phyloP scores from a whole-genome alignment of 2,113 vertebrate species.

The Galbula dea region DNA sequence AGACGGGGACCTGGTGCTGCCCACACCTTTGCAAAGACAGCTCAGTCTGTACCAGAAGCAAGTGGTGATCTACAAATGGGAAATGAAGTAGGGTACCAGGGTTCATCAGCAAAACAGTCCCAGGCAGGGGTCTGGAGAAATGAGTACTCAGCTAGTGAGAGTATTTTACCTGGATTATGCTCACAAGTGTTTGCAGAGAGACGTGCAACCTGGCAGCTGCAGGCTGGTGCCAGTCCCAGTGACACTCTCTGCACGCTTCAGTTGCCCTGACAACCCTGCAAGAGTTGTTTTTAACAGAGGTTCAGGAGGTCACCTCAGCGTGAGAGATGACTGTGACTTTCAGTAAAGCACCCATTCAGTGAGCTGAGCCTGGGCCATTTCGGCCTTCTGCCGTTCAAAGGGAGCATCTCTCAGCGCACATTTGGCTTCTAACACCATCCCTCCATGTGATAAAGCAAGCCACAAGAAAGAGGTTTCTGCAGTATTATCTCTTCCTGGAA shows the following conservation, averaged over 20 bases:
- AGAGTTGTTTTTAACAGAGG: background rate
- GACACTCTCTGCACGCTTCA: background rate
- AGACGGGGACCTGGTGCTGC: background rate
- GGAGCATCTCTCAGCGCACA: background rate
- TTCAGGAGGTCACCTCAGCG: background rate
- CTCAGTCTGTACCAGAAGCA: background rate
- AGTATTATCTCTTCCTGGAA: conserved; percentile 82
- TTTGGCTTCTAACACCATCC: conserved; percentile 57
- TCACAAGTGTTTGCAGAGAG: background rate
- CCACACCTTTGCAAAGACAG: background rate
- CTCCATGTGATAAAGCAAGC: conserved; percentile 76
- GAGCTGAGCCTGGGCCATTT: background rate
- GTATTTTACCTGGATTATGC: background rate
- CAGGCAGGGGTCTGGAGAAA: background rate
- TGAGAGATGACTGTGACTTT: background rate
- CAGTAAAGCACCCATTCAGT: background rate
- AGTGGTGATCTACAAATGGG: background rate
- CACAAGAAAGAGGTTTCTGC: conserved; percentile 82
- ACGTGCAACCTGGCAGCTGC: background rate
- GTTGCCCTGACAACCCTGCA: background rate
- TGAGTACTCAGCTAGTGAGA: background rate
- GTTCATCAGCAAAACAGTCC: background rate
- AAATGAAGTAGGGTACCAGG: background rate
- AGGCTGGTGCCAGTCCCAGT: background rate
- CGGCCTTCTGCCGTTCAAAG: conserved; percentile 32